Evolutionary conservation across 1,140 invertebrate genomes (phyloP).

Genomic region (Chironomus striatipennis): DNA sequence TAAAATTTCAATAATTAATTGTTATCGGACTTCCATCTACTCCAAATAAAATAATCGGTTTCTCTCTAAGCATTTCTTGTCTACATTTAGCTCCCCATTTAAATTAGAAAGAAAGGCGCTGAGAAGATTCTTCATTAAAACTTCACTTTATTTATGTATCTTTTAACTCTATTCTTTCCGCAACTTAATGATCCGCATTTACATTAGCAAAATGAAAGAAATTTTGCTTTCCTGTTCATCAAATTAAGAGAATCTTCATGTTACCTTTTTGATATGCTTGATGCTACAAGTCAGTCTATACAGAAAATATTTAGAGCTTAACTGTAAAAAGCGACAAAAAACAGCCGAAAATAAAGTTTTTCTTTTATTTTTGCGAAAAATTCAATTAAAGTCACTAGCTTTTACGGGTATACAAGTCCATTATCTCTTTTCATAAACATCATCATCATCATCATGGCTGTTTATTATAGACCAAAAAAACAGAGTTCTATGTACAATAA

Average conservation of each 20-base stretch:
- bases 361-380: not conserved
- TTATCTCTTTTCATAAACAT: not conserved
- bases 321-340: constrained; percentile 10
- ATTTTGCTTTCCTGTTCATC: not conserved
- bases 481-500: no score
- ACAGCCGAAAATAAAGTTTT: not conserved
- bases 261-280: no score
- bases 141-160: not conserved
- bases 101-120: not conserved
- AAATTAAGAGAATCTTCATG: constrained; percentile 1
- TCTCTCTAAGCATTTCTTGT: not conserved
- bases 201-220: not conserved
- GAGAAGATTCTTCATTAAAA: constrained; percentile 9
- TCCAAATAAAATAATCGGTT: not conserved
- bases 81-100: not conserved
- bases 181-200: constrained; percentile 7
- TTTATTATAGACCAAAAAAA: no score
- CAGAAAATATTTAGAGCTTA: constrained; percentile 2
- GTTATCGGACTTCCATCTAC: not conserved
- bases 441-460: not conserved
- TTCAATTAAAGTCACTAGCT: not conserved
- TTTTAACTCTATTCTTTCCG: not conserved
- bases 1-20: not conserved
- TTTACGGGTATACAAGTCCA: no score
- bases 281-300: not conserved